phyloP scores from a whole-genome alignment of 2,797 vertebrate genomes.

The Mus minutoides region DNA sequence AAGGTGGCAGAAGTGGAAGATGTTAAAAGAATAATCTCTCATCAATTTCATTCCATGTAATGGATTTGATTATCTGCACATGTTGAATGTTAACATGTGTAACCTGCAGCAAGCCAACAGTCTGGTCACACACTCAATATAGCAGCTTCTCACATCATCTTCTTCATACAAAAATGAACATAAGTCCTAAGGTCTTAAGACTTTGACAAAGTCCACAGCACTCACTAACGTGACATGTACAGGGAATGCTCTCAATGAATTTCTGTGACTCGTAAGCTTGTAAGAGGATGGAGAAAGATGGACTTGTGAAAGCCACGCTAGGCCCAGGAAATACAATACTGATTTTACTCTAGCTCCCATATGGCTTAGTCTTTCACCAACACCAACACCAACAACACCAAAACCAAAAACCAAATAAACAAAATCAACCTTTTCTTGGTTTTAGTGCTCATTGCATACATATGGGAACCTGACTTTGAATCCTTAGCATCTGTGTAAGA shows the following conservation, averaged over 20 bases:
- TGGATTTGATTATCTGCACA: neutral
- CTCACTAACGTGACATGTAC: neutral
- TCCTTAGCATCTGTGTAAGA: neutral
- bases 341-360: neutral
- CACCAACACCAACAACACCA: neutral
- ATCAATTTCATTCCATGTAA: neutral
- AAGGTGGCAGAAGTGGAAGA: neutral
- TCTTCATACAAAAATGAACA: neutral
- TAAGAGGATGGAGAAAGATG: neutral
- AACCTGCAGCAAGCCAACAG: neutral
- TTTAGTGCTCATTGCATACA: neutral
- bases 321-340: neutral
- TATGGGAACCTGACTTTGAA: neutral
- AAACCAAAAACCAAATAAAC: neutral
- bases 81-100: neutral
- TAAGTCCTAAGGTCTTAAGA: neutral
- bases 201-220: neutral
- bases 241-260: neutral
- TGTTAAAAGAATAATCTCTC: neutral
- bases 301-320: neutral
- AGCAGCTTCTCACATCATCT: neutral
- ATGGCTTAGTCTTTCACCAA: neutral
- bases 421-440: neutral
- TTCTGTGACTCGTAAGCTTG: constrained; percentile 4
- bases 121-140: neutral